phyloP scores from a whole-genome alignment of 2,888 invertebrate genomes.

The Geophilus truncorum region DNA sequence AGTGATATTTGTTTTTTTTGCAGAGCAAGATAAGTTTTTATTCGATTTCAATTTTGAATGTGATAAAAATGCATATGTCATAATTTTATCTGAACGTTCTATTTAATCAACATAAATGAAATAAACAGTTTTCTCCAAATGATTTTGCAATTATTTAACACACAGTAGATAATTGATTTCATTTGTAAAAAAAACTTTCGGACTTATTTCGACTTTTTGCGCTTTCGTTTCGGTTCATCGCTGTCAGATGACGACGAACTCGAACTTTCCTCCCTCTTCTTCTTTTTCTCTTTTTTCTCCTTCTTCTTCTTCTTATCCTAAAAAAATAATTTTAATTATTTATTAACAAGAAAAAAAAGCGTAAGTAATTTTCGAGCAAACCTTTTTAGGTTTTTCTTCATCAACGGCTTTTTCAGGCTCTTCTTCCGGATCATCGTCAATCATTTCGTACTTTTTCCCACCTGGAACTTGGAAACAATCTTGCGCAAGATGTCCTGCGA shows the following conservation, averaged over 20 bases:
- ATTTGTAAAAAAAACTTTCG: too few species aligned
- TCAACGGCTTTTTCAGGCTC: neutral
- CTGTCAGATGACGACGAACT: neutral
- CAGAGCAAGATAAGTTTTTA: neutral
- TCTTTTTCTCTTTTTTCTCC: neutral
- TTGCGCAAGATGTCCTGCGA: conserved; percentile 35
- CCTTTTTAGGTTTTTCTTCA: neutral
- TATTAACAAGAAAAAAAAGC: neutral
- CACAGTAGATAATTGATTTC: neutral
- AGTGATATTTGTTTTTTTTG: neutral
- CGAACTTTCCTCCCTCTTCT: neutral
- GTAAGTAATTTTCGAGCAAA: neutral
- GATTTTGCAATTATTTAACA: too few species aligned
- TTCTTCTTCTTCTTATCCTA: neutral
- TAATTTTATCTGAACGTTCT: neutral
- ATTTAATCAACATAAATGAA: neutral
- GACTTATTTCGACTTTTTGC: neutral
- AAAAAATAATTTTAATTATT: neutral
- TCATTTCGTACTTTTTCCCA: conserved; percentile 43
- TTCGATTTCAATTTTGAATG: neutral
- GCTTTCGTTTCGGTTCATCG: neutral
- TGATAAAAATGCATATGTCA: neutral
- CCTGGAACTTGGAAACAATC: conserved; percentile 41
- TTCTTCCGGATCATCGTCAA: conserved; percentile 39
- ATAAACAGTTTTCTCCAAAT: neutral